These are phyloP conservation scores for Temnothorax curvispinosus DNA, from an alignment of 1,140 invertebrate genomes.

Conservation along the genomic window DNA sequence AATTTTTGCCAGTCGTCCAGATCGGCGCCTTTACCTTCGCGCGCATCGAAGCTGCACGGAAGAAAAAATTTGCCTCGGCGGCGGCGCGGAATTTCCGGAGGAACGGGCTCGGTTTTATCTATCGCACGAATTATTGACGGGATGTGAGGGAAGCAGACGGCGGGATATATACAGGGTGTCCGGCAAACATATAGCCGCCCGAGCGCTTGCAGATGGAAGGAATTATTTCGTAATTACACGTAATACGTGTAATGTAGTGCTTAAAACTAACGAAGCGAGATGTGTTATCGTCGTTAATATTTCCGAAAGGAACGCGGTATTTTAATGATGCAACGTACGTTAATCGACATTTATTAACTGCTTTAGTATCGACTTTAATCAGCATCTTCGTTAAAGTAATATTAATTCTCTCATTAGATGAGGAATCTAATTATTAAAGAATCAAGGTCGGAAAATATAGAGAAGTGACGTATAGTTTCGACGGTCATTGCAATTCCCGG, in stretches of 20 bases:
- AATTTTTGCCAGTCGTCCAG: slow-evolving; percentile 39
- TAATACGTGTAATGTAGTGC: background rate
- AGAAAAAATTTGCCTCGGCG: slow-evolving; percentile 52
- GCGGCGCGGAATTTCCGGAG: slow-evolving; percentile 50
- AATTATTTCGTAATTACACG: slow-evolving; percentile 22
- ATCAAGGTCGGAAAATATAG: background rate
- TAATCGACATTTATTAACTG: background rate
- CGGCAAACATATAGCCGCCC: background rate
- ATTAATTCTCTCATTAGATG: slow-evolving; percentile 7
- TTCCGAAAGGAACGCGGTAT: background rate
- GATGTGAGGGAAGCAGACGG: slow-evolving; percentile 45
- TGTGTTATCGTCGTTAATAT: slow-evolving; percentile 3
- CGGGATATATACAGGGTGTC: slow-evolving; percentile 48
- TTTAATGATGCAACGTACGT: slow-evolving; percentile 14
- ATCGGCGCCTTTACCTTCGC: slow-evolving; percentile 44
- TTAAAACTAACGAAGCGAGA: slow-evolving; percentile 21
- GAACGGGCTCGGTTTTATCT: slow-evolving; percentile 56
- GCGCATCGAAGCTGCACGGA: slow-evolving; percentile 32
- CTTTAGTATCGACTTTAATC: slow-evolving; percentile 1
- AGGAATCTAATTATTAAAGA: background rate
- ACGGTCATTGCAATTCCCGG: background rate
- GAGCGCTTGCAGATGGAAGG: slow-evolving; percentile 6
- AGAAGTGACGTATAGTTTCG: background rate
- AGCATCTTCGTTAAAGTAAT: background rate
- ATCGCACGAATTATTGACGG: slow-evolving; percentile 56